phyloP scores from a whole-genome alignment of 2,113 vertebrate species.

The Parotia lawesii region DNA sequence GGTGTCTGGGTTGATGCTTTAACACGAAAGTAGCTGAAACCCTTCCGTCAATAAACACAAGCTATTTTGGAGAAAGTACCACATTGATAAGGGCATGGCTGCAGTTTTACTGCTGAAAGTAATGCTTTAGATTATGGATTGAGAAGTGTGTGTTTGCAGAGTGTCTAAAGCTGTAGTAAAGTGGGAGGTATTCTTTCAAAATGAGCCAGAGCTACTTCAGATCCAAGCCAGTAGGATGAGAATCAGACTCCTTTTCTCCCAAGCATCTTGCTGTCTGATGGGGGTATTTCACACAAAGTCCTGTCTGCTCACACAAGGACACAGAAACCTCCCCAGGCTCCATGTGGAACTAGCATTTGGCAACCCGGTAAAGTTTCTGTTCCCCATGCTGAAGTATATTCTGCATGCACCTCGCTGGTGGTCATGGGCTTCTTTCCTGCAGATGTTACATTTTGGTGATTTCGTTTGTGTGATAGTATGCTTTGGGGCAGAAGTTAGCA shows the following conservation, averaged over 20 bases:
- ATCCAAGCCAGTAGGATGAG: not conserved
- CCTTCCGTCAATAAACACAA: not conserved
- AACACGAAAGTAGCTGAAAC: not conserved
- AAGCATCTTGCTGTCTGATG: not conserved
- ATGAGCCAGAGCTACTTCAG: not conserved
- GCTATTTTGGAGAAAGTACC: not conserved
- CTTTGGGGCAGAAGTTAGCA: not conserved
- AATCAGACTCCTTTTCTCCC: not conserved
- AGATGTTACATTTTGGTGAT: not conserved
- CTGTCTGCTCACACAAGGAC: not conserved
- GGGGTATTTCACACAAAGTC: not conserved
- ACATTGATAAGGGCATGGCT: not conserved
- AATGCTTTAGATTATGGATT: not conserved
- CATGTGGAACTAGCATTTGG: not conserved
- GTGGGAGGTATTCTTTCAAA: not conserved
- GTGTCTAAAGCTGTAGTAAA: not conserved
- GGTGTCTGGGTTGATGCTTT: not conserved
- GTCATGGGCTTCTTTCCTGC: not conserved
- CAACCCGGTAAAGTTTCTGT: not conserved
- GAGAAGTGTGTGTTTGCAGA: not conserved
- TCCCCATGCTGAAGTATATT: not conserved
- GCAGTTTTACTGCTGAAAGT: not conserved
- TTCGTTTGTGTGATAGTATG: not conserved
- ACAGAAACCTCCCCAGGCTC: not conserved
- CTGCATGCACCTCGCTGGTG: rapidly evolving